A percentile compares a stretch with the other conserved stretches of the same genome.
Conservation (phyloP, 1,140 invertebrate species). For the Anastrepha obliqua region DNA sequence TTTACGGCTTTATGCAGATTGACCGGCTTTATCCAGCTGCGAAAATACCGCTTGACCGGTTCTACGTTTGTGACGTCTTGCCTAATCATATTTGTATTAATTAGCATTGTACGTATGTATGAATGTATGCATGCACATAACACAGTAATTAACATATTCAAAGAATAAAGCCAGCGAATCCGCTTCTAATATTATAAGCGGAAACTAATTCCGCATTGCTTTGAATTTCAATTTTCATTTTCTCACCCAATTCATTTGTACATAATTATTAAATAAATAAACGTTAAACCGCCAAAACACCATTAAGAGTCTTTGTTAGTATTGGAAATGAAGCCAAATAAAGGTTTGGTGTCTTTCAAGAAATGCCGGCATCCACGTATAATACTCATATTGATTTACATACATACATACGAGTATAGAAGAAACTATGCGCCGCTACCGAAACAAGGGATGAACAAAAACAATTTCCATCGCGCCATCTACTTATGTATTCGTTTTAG, state of each 20-base stretch:
- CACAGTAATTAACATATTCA: background rate
- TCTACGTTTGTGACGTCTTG: background rate
- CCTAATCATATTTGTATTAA: slow-evolving; percentile 3
- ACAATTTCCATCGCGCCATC: background rate
- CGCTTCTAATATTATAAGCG: background rate
- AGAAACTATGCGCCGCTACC: slow-evolving; percentile 3
- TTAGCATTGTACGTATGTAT: no score
- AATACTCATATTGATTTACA: no score
- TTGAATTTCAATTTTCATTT: slow-evolving; percentile 28
- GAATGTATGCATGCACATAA: no score
- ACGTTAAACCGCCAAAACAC: background rate
- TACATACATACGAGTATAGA: background rate
- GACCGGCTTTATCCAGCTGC: background rate
- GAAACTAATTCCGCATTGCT: slow-evolving; percentile 22
- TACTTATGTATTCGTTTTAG: background rate
- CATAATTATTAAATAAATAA: background rate
- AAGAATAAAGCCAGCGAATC: background rate
- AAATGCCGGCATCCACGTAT: background rate
- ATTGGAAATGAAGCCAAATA: background rate
- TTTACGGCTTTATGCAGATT: background rate
- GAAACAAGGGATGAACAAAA: background rate
- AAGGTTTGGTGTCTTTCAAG: background rate
- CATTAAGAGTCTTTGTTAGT: background rate
- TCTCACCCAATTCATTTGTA: slow-evolving; percentile 37
- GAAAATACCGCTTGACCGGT: background rate